phyloP scores from a whole-genome alignment of 2,113 vertebrate species.

The Rhinoderma darwinii region DNA sequence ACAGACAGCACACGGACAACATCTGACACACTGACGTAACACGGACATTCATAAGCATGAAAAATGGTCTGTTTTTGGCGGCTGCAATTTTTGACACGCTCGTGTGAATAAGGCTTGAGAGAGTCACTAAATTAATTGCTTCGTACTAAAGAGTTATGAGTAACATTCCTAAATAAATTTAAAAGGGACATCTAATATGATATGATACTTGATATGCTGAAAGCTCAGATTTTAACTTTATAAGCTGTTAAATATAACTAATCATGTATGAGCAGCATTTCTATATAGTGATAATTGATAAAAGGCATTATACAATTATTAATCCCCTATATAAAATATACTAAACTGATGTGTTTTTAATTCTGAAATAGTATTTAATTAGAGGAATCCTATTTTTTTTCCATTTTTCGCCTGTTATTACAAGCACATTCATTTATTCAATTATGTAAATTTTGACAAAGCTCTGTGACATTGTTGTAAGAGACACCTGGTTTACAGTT shows the following conservation, averaged over 20 bases:
- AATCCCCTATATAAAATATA: neutral
- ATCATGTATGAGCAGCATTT: neutral
- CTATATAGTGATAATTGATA: neutral
- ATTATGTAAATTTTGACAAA: neutral
- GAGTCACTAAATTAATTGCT: neutral
- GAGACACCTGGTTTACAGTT: conserved; percentile 30
- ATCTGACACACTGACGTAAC: no score
- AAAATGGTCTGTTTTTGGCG: no score
- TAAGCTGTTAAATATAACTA: neutral
- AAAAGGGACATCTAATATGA: neutral
- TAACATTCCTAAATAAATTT: neutral
- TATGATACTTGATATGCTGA: neutral
- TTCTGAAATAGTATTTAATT: neutral
- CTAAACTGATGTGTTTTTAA: neutral
- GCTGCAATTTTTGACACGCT: no score
- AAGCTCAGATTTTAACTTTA: neutral
- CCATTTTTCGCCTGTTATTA: neutral
- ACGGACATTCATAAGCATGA: no score
- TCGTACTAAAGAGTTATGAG: neutral
- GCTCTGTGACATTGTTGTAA: neutral
- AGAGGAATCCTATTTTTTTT: neutral
- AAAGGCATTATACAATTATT: neutral
- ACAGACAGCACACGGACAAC: no score
- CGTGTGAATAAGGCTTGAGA: no score
- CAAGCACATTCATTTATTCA: neutral